These are phyloP conservation scores for Hassar affinis DNA, from an alignment of 2,113 vertebrate genomes.

Conservation along the genomic window DNA sequence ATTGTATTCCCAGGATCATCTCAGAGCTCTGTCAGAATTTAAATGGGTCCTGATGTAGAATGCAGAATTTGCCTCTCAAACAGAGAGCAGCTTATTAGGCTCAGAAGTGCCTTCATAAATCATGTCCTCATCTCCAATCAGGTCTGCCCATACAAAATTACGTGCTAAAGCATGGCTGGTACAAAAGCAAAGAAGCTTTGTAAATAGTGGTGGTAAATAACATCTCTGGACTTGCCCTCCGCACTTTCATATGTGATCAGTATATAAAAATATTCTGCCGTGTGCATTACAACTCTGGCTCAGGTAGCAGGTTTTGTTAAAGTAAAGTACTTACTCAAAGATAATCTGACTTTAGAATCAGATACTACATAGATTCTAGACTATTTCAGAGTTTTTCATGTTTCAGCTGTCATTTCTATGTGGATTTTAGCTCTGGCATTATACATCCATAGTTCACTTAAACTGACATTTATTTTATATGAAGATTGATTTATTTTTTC, in stretches of 20 bases:
- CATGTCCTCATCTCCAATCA: constrained; percentile 48
- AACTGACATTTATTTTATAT: constrained; percentile 1
- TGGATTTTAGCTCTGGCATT: background rate
- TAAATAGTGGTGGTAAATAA: constrained; percentile 23
- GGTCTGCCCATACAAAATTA: constrained; percentile 39
- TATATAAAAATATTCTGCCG: constrained; percentile 40
- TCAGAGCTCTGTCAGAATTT: constrained; percentile 32
- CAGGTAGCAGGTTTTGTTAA: constrained; percentile 50
- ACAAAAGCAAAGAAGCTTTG: constrained; percentile 2
- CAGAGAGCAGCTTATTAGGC: constrained; percentile 36
- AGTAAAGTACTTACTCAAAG: constrained; percentile 31
- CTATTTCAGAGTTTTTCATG: background rate
- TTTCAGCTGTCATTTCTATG: background rate
- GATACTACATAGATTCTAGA: background rate
- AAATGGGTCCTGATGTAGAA: constrained; percentile 40
- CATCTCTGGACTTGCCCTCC: background rate
- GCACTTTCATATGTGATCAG: constrained; percentile 48
- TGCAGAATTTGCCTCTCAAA: constrained; percentile 34
- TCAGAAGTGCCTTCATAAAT: constrained; percentile 47
- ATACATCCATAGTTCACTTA: background rate
- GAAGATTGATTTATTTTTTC: background rate
- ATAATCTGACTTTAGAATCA: constrained; percentile 44
- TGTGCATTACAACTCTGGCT: constrained; percentile 44
- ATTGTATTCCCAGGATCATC: constrained; percentile 22
- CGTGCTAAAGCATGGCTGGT: constrained; percentile 12